These are phyloP conservation scores for Anhinga rufa DNA, from an alignment of 2,113 vertebrate genomes.

Conservation along the genomic window DNA sequence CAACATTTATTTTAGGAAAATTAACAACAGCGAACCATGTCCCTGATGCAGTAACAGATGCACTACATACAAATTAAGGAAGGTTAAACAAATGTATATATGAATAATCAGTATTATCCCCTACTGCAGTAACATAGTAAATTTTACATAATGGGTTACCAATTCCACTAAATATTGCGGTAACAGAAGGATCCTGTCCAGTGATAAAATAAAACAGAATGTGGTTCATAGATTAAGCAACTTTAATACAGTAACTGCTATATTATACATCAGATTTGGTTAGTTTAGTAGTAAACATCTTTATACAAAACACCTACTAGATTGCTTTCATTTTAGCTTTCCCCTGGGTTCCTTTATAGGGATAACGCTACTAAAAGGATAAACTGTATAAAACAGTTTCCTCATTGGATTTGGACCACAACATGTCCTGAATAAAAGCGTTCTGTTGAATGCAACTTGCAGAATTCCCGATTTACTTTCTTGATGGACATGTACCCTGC, in stretches of 20 bases:
- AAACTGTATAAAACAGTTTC: not conserved
- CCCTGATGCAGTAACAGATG: not conserved
- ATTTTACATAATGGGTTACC: not conserved
- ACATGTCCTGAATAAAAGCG: not conserved
- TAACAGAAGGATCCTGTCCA: not conserved
- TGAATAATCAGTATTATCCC: not conserved
- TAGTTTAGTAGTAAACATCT: not conserved
- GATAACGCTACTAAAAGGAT: not conserved
- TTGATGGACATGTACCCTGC: not conserved
- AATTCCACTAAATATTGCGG: not conserved
- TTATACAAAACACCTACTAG: not conserved
- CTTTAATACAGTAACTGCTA: not conserved
- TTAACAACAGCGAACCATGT: not conserved
- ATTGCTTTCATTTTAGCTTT: not conserved
- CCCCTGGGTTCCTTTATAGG: not conserved
- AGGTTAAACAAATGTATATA: not conserved
- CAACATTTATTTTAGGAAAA: constrained; percentile 6
- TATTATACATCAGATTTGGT: not conserved
- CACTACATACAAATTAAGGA: not conserved
- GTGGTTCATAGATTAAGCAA: not conserved
- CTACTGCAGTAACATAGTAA: not conserved
- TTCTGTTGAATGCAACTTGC: not conserved
- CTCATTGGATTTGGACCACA: not conserved
- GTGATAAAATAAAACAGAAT: not conserved
- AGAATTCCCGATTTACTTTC: not conserved